Evolutionary conservation across 2,113 vertebrate species (phyloP).

Genomic region (Thalassoma bifasciatum): DNA sequence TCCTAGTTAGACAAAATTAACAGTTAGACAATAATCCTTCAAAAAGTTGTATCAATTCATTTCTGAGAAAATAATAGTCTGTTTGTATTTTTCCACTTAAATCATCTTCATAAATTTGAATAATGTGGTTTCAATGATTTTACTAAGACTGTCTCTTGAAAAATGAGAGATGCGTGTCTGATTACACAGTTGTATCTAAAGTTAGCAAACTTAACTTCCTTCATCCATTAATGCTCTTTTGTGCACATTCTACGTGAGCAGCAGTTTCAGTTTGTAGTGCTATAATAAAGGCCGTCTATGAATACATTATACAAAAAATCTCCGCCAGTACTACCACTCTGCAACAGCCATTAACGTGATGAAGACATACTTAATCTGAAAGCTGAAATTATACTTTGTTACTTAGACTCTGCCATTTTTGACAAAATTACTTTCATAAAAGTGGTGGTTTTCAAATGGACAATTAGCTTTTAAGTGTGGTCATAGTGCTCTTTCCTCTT

Average conservation of each 20-base stretch:
- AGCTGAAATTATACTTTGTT: slow-evolving; percentile 59
- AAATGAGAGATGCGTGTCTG: no score
- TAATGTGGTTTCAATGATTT: no score
- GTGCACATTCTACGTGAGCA: not conserved
- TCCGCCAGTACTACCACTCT: not conserved
- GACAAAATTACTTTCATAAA: slow-evolving; percentile 74
- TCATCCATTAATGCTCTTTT: not conserved
- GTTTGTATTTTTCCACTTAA: no score
- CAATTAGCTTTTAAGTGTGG: slow-evolving; percentile 80
- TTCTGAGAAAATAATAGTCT: no score
- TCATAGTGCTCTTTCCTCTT: slow-evolving; percentile 61
- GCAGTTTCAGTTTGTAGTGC: slow-evolving; percentile 14
- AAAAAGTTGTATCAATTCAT: no score
- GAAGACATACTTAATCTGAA: slow-evolving; percentile 52
- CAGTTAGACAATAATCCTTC: no score
- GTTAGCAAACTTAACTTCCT: slow-evolving; percentile 2
- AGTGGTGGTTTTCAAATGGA: slow-evolving; percentile 72
- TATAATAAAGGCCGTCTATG: slow-evolving; percentile 16
- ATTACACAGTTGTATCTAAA: not conserved
- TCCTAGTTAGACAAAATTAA: no score
- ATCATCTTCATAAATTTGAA: no score
- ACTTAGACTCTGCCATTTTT: slow-evolving; percentile 51
- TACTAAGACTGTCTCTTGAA: no score
- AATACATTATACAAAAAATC: slow-evolving; percentile 25
- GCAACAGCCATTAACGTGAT: not conserved